A percentile compares a stretch with the other conserved stretches of the same genome.
Evolutionary conservation across 2,888 invertebrate genomes (phyloP).

Genomic region (Eupeodes latifasciatus): DNA sequence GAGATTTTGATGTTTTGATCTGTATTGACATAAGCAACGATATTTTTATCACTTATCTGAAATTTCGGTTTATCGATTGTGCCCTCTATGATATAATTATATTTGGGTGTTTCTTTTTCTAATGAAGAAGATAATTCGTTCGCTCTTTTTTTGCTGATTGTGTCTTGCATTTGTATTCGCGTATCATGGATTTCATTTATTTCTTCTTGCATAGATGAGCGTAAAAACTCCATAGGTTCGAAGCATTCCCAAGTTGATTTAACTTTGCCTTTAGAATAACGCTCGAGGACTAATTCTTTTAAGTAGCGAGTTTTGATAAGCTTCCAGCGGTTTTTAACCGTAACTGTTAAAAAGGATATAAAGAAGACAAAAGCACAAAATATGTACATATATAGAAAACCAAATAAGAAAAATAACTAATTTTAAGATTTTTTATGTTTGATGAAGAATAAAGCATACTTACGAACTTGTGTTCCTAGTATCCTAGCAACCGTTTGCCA

Average conservation of each 20-base stretch:
- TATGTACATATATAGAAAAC: no score
- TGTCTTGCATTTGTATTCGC: not conserved
- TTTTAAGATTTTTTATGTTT: no score
- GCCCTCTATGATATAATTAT: not conserved
- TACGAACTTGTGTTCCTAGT: conserved; percentile 17
- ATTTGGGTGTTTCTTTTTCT: not conserved
- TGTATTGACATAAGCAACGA: not conserved
- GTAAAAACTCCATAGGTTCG: conserved; percentile 52
- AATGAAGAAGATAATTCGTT: no score
- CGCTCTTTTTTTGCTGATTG: not conserved
- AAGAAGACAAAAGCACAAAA: not conserved
- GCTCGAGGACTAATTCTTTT: conserved; percentile 39
- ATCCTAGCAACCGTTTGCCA: conserved; percentile 30
- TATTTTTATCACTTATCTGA: not conserved
- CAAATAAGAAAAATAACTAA: not conserved
- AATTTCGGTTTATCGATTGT: not conserved
- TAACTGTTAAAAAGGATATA: not conserved
- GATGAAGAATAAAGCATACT: not conserved
- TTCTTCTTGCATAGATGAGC: not conserved
- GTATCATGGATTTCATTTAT: conserved; percentile 17
- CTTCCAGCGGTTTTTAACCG: conserved; percentile 46
- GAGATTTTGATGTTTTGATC: not conserved
- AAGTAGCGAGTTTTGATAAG: conserved; percentile 14
- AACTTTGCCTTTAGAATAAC: not conserved
- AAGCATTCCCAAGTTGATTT: conserved; percentile 37